Conservation (phyloP, 2,797 vertebrate species). For the Myiothlypis chrysogaster region DNA sequence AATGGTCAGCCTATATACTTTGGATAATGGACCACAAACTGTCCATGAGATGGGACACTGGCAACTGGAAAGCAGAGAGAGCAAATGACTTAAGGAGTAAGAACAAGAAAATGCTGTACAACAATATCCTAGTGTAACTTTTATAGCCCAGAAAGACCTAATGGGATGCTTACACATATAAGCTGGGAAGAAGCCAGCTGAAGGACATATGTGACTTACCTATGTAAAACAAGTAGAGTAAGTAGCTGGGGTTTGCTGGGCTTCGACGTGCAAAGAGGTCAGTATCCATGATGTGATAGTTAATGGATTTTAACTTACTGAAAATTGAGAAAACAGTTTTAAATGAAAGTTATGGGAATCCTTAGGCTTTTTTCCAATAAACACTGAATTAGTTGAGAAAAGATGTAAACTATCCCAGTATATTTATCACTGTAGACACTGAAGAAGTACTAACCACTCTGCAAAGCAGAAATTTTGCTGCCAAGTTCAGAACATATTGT, state of each 20-base stretch:
- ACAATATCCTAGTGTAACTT: background rate
- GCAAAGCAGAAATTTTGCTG: background rate
- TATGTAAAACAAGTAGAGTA: background rate
- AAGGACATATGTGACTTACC: background rate
- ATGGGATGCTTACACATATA: rapidly evolving
- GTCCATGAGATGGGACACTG: background rate
- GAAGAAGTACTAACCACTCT: background rate
- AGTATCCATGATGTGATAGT: background rate
- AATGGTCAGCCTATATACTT: background rate
- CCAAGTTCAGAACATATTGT: background rate
- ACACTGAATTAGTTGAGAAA: background rate
- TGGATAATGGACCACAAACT: rapidly evolving
- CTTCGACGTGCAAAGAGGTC: background rate
- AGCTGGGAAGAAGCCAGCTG: background rate
- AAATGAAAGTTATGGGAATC: background rate
- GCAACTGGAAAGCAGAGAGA: background rate
- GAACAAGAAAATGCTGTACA: background rate
- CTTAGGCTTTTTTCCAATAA: background rate
- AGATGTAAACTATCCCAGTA: background rate
- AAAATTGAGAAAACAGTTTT: background rate
- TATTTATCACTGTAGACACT: background rate
- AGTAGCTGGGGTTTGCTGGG: background rate
- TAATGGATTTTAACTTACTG: background rate
- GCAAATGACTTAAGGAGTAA: background rate
- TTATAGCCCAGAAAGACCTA: background rate